Evolutionary conservation across 2,113 vertebrate genomes (phyloP), one percentile per base, ranked within the genome.

Genomic region (Morphnarchus princeps): DNA sequence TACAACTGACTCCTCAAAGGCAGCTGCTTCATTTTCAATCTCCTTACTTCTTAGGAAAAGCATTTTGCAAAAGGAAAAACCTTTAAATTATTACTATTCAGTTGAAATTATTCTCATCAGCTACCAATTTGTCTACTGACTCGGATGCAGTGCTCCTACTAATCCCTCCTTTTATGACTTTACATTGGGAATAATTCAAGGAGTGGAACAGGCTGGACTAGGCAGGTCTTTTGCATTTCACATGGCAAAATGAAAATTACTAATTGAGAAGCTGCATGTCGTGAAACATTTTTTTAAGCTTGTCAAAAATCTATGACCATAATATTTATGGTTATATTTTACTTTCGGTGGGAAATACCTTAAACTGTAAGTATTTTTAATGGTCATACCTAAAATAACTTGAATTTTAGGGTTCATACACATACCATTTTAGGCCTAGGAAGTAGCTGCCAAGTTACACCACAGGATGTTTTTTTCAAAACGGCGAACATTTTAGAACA

Each of bases 1-100:
- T 85, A 82, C 58, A 79, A 73, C 47, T 32, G 45, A 77, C 50
- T 94, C 66, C 87, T 94, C 58, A 70, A 94, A 94, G 89, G 45
- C 24, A 4, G 38, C 78, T 91, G 89, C 24, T 89, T 54, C 11
- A 1, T 93, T 95, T 88, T 89, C 78, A 90, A 59, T 94, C 49
- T n/a, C 34, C 78, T 91, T 59, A 93, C 50, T 91, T 63, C 54
- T 87, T 43, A 72, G 38, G 50, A 85, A 86, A 91, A 85, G 24
- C 21, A 21, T 88, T 93, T 76, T 89, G 78, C 45, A 71, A 70
- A 50, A 50, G 70, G 9, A 76, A 92, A 95, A 84, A 36, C 34
- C 38, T 79, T 91, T 80, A 86, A 45, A 50, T 89, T 80, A 90
- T 54, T 82, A 38, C 81, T 58, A 13, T 70, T 85, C 38, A 25